These are phyloP conservation scores for Spisula subtruncata DNA, from an alignment of 2,888 invertebrate genomes.

Conservation along the genomic window DNA sequence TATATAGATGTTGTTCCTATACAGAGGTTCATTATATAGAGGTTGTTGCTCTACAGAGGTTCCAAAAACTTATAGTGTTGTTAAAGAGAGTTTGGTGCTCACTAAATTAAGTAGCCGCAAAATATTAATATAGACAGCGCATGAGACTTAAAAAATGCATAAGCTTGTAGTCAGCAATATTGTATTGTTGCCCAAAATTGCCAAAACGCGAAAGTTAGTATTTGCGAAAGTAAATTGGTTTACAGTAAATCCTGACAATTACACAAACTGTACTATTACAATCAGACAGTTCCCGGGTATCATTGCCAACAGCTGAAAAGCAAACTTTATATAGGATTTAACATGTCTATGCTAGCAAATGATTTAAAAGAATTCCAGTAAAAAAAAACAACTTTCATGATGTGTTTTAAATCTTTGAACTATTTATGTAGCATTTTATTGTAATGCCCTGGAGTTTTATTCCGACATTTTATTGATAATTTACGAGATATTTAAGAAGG, in stretches of 20 bases:
- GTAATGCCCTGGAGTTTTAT: neutral
- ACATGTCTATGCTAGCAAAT: conserved; percentile 17
- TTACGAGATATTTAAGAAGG: conserved; percentile 9
- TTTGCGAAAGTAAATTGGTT: neutral
- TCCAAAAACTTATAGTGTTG: too few species aligned
- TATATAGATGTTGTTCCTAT: too few species aligned
- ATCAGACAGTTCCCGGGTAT: neutral
- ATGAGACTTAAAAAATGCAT: too few species aligned
- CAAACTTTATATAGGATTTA: neutral
- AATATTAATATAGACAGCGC: too few species aligned
- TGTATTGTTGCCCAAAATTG: too few species aligned
- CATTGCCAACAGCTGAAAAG: conserved; percentile 9
- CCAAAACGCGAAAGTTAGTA: too few species aligned
- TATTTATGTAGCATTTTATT: neutral
- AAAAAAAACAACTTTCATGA: conserved; percentile 3
- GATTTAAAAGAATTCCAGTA: conserved; percentile 13
- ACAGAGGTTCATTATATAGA: too few species aligned
- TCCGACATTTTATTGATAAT: conserved; percentile 14
- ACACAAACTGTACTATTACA: neutral
- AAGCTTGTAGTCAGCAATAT: too few species aligned
- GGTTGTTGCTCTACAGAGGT: too few species aligned
- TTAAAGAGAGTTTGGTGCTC: too few species aligned
- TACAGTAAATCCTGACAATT: neutral
- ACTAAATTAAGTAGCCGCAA: too few species aligned
- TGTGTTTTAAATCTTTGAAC: conserved; percentile 29